Evolutionary conservation across 2,888 invertebrate genomes (phyloP), one percentile per base, ranked within the genome.

Genomic region (Agrotis clavis): DNA sequence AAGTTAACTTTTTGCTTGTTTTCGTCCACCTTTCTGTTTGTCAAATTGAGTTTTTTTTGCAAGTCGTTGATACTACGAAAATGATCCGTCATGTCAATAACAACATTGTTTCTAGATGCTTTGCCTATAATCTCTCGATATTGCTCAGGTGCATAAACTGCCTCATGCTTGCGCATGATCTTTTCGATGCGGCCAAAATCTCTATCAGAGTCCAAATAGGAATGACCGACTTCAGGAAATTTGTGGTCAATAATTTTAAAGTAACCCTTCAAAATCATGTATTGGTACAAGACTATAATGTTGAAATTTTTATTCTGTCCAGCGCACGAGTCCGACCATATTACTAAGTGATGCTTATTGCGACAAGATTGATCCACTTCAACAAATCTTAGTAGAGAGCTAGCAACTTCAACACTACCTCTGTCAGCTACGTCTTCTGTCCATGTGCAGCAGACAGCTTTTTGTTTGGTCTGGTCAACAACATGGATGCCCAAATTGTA

Each of bases 161-260:
- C 68, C 63, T 85, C 87, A 81, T 89, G 81, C 70, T 82, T 86
- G 60, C 87, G 75, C 35, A 90, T 65, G 51, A 84, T 74, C 72
- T 30, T 30, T 30, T 30, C 30, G 51, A 88, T 89, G 41, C 83
- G 67, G 51, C 88, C 88, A 83, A 90, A 90, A 84, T 91, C 88
- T 71, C 89, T 48, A 68, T 90, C 89, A 25, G 87, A 88, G 77
- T 90, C 90, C 54, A 90, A 71, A 79, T 86, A 90, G 13, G 84
- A 85, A 80, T 89, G 87, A 18, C 88, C 89, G 41, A 89, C 89
- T 73, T 87, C 88, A 9, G 89, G 89, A 80, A 89, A 90, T 80
- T 90, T 89, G 73, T 90, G 87, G 56, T 89, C 87, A 35, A 88
- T 87, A 16, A 74, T 68, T 73, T 88, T 82, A 73, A 87, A 89